These are phyloP conservation scores for Callionymus lyra DNA, from an alignment of 2,113 vertebrate genomes.

Conservation along the genomic window DNA sequence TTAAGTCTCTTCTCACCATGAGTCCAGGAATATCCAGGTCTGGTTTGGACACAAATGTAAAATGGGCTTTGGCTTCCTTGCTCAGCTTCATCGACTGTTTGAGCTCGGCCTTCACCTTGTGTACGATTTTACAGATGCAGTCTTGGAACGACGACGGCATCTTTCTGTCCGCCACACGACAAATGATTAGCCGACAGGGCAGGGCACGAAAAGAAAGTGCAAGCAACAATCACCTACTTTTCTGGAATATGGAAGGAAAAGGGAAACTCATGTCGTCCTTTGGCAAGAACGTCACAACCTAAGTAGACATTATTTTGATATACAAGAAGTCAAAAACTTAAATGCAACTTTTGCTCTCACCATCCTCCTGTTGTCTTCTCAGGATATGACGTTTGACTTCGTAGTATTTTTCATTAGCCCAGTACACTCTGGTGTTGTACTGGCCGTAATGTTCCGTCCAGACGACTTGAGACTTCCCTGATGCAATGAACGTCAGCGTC, in stretches of 20 bases:
- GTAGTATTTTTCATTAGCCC: constrained; percentile 51
- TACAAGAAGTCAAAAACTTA: too few relatives aligned
- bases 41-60: constrained; percentile 48
- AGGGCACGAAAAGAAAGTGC: rapidly evolving
- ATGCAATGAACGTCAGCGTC: constrained; percentile 29
- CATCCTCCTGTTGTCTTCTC: constrained; percentile 28
- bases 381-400: constrained; percentile 35
- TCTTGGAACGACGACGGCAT: constrained; percentile 50
- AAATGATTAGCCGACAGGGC: neutral
- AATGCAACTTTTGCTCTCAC: constrained; percentile 33
- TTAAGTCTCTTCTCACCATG: constrained; percentile 34
- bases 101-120: constrained; percentile 50
- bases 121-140: constrained; percentile 29
- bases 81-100: constrained; percentile 36
- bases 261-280: constrained; percentile 46
- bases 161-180: constrained; percentile 24
- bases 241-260: constrained; percentile 54
- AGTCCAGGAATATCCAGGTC: constrained; percentile 39
- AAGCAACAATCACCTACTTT: constrained; percentile 13
- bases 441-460: constrained; percentile 40
- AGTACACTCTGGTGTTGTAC: neutral
- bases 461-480: constrained; percentile 43
- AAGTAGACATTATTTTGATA: too few relatives aligned
- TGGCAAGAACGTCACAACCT: constrained; percentile 34
- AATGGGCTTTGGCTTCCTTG: constrained; percentile 25